Base-by-base conservation (phyloP, 2,888 invertebrate species). In the Limnephilus auricula region DNA sequence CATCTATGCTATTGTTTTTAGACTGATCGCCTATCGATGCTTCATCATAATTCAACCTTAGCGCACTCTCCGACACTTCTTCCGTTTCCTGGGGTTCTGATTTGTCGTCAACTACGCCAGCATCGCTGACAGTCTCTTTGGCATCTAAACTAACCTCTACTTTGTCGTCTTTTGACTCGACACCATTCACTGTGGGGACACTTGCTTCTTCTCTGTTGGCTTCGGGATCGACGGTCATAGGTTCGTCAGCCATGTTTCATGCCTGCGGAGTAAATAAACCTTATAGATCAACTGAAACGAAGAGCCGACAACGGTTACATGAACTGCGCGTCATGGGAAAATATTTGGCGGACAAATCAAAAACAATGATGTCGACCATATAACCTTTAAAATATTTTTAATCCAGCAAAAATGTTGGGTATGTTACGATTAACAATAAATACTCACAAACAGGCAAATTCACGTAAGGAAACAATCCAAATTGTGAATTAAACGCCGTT, bases 311-410 rank as follows among this genome's bases (percentile, higher is more conserved):
- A 90, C 89, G 92, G 91, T 91, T 91, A 91, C 80, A 91, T 79
- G 85, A 91, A 89, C 80, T 92, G 89, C 92, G 92, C 92, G 92
- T 92, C 92, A 91, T 91, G 92, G 90, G 92, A 92, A 91, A 92
- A 91, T 90, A 91, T 90, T 90, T 91, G 89, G 92, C 91, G 91
- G 89, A 89, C 89, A 83, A 90, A 91, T 87, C 32, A 65, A 90
- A 90, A 92, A 92, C 89, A 89, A 90, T 89, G 91, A 89, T 84
- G 80, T 82, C 80, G 34, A 78, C 82, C 65, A 90, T 87, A 92
- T 92, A 92, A 92, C 92, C 92, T 89, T 82, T 79, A 92, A 92
- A 92, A 65, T 78, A 87, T 65, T 30, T 65, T 78, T 32, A 25
- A 37, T n/a, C 25, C 40, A 10, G 40, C 4, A 6, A n/a, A 13